Conservation (phyloP, 2,797 vertebrate genomes). For the Australoheros facetus region DNA sequence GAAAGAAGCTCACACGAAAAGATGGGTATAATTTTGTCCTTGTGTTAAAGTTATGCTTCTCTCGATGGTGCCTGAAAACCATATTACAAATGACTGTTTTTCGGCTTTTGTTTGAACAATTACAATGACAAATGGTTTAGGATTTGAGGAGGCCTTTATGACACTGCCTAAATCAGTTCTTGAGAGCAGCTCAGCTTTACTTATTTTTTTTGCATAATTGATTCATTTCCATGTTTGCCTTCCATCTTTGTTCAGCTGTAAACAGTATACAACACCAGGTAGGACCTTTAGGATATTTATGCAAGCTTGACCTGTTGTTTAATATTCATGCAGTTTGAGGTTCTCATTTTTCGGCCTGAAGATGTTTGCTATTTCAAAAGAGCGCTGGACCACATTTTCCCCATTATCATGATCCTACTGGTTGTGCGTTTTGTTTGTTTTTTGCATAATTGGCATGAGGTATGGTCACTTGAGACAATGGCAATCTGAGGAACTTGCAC, state of each 20-base stretch:
- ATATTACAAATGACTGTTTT: conserved; percentile 35
- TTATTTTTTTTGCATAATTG: background rate
- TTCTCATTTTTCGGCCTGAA: conserved; percentile 10
- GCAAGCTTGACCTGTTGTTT: conserved; percentile 12
- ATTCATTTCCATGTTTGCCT: background rate
- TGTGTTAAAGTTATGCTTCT: conserved; percentile 63
- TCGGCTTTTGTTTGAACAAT: conserved; percentile 42
- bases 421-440: conserved; percentile 31
- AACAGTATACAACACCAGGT: conserved; percentile 22
- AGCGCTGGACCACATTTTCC: conserved; percentile 53
- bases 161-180: background rate
- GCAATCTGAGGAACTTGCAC: conserved; percentile 49
- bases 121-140: conserved; percentile 17
- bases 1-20: conserved; percentile 64
- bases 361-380: conserved; percentile 48
- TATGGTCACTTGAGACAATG: conserved; percentile 61
- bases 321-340: conserved; percentile 16
- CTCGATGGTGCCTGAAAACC: conserved; percentile 50
- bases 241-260: conserved; percentile 1
- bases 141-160: background rate
- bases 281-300: conserved; percentile 16
- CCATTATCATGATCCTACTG: conserved; percentile 61
- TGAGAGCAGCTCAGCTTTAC: background rate
- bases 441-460: conserved; percentile 63
- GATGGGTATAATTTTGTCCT: conserved; percentile 68